A percentile compares a stretch with the other conserved stretches of the same genome.
Conservation (phyloP, 2,797 vertebrate species). For the Amniataba percoides region DNA sequence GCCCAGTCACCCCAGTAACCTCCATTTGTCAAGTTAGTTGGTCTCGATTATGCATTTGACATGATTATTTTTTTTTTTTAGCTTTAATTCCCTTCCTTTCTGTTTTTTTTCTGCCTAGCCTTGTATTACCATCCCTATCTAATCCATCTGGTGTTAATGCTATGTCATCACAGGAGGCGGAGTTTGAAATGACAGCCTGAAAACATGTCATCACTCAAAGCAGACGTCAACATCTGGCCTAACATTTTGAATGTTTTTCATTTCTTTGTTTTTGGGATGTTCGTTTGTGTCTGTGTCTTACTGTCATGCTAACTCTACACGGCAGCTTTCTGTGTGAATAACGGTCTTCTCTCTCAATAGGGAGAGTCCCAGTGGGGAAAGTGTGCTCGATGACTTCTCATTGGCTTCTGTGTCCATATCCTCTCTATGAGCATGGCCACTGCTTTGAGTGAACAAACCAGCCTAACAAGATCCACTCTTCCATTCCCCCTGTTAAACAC, state of each 20-base stretch:
- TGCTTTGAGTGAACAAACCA: slow-evolving; percentile 95
- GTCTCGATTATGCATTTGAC: slow-evolving; percentile 94
- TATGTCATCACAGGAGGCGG: slow-evolving; percentile 89
- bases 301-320: slow-evolving; percentile 87
- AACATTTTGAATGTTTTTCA: slow-evolving; percentile 82
- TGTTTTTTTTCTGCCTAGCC: slow-evolving; percentile 84
- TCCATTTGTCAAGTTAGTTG: slow-evolving; percentile 98
- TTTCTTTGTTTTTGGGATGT: slow-evolving; percentile 73
- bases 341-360: slow-evolving; percentile 90
- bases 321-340: slow-evolving; percentile 85
- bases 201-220: slow-evolving; percentile 92
- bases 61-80: slow-evolving; percentile 79
- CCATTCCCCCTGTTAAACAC: slow-evolving; percentile 86
- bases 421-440: slow-evolving; percentile 92
- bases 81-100: slow-evolving; percentile 80
- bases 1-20: slow-evolving; percentile 96
- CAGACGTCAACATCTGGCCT: slow-evolving; percentile 87
- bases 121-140: slow-evolving; percentile 85
- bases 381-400: slow-evolving; percentile 90
- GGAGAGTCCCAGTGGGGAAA: slow-evolving; percentile 86
- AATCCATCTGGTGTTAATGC: slow-evolving; percentile 88
- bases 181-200: slow-evolving; percentile 88
- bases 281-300: slow-evolving; percentile 77
- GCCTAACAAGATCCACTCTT: slow-evolving; percentile 87
- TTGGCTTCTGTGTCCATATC: slow-evolving; percentile 91